Evolutionary conservation across 64 coral and sea anemone species (phyloP).

Genomic region (Acropora tenuis): DNA sequence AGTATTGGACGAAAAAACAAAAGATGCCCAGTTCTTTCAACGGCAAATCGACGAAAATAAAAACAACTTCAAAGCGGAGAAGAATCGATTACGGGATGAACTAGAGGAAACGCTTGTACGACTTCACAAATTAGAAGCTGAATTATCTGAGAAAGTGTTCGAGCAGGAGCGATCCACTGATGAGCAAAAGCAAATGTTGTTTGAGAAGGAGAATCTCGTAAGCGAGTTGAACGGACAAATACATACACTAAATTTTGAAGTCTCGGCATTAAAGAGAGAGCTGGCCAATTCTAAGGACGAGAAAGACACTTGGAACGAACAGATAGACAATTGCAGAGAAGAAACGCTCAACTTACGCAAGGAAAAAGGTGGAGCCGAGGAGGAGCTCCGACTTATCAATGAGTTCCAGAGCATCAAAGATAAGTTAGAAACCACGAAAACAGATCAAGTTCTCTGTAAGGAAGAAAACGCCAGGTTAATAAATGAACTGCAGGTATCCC

Average conservation of each 20-base stretch:
- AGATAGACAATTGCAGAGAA: slow-evolving; percentile 39
- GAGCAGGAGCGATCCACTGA: not conserved
- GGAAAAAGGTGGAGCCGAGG: slow-evolving; percentile 53
- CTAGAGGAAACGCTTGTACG: slow-evolving; percentile 62
- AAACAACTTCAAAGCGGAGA: slow-evolving; percentile 40
- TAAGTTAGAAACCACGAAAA: slow-evolving; percentile 41
- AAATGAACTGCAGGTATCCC: slow-evolving; percentile 21
- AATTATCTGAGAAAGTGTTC: slow-evolving; percentile 34
- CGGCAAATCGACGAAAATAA: slow-evolving; percentile 53
- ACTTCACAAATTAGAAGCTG: slow-evolving; percentile 58
- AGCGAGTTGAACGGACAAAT: slow-evolving; percentile 31
- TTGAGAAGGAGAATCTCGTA: slow-evolving; percentile 20
- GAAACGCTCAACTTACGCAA: slow-evolving; percentile 50
- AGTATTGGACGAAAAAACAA: slow-evolving; percentile 45
- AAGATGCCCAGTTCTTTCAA: slow-evolving; percentile 30
- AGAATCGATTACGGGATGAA: slow-evolving; percentile 67
- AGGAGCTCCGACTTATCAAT: slow-evolving; percentile 55
- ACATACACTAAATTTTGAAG: slow-evolving; percentile 19
- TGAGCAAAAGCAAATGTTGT: slow-evolving; percentile 18
- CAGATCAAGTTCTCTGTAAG: slow-evolving; percentile 36
- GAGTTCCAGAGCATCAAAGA: slow-evolving; percentile 70
- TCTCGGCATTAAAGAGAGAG: slow-evolving; percentile 32
- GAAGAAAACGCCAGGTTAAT: slow-evolving; percentile 52
- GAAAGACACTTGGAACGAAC: slow-evolving; percentile 43
- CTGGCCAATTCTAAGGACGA: slow-evolving; percentile 17